A percentile compares a stretch with the other conserved stretches of the same genome.
Evolutionary conservation across 2,113 vertebrate species (phyloP).

Genomic region (Antidorcas marsupialis): DNA sequence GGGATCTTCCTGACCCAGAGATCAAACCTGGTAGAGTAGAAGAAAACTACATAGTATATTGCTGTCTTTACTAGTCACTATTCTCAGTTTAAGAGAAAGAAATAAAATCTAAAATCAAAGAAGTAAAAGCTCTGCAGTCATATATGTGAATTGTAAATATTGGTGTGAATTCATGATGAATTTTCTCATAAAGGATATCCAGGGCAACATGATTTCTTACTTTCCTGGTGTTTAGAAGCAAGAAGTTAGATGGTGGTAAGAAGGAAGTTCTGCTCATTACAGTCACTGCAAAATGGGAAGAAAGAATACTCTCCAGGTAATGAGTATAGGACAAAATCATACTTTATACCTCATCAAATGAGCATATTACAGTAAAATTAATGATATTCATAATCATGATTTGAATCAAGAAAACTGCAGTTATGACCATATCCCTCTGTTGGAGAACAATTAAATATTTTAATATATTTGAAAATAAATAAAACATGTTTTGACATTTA

Average conservation of each 20-base stretch:
- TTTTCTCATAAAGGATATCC: not conserved
- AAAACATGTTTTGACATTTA: not conserved
- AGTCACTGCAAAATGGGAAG: not conserved
- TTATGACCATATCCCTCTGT: not conserved
- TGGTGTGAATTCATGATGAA: not conserved
- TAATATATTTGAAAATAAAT: not conserved
- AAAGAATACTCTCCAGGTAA: not conserved
- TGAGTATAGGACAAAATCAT: not conserved
- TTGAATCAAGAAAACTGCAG: not conserved
- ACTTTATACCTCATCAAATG: not conserved
- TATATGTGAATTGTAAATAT: not conserved
- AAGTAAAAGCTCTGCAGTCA: not conserved
- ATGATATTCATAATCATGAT: not conserved
- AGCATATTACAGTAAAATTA: not conserved
- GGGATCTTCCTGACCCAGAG: not conserved
- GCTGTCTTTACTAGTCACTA: not conserved
- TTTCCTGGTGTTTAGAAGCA: not conserved
- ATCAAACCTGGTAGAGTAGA: not conserved
- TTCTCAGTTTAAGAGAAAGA: not conserved
- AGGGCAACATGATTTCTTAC: not conserved
- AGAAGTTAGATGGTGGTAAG: not conserved
- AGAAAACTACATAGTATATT: not conserved
- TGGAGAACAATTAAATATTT: not conserved
- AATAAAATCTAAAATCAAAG: not conserved
- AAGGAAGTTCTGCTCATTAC: not conserved